Evolutionary conservation across 2,888 invertebrate species (phyloP).

Genomic region (Malthinus flaveolus): DNA sequence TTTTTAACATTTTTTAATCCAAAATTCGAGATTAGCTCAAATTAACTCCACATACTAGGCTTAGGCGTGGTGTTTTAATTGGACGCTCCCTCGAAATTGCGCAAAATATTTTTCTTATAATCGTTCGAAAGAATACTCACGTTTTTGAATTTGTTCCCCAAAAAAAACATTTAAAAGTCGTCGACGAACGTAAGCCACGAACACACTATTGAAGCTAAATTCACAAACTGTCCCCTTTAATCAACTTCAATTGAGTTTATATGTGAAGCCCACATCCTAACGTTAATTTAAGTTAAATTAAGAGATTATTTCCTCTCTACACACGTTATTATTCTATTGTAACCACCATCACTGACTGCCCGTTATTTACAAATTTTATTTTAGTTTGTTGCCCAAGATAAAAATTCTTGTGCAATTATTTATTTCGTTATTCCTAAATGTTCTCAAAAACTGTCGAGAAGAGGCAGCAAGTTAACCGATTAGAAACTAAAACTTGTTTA

Average conservation of each 20-base stretch:
- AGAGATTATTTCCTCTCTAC: constrained; percentile 58
- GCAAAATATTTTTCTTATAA: too few relatives aligned
- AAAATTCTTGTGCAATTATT: constrained; percentile 12
- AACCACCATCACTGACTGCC: constrained; percentile 30
- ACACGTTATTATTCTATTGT: constrained; percentile 56
- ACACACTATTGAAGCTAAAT: constrained; percentile 41
- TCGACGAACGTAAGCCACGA: constrained; percentile 27
- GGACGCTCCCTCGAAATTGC: too few relatives aligned
- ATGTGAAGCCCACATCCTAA: constrained; percentile 56
- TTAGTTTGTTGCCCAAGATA: constrained; percentile 22
- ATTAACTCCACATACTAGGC: too few relatives aligned
- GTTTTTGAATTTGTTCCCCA: neutral
- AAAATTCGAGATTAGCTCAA: too few relatives aligned
- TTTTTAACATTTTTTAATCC: too few relatives aligned
- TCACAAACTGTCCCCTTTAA: constrained; percentile 48
- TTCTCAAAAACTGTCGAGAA: neutral
- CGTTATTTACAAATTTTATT: constrained; percentile 32
- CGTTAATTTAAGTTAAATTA: constrained; percentile 57
- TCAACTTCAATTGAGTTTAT: constrained; percentile 55
- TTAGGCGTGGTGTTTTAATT: too few relatives aligned
- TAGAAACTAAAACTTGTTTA: too few relatives aligned
- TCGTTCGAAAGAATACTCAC: too few relatives aligned
- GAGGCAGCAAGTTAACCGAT: too few relatives aligned
- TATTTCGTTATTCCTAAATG: neutral
- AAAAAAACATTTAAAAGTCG: constrained; percentile 1